Evolutionary conservation across 2,113 vertebrate species (phyloP), one percentile per base, ranked within the genome.

Genomic region (Actenoides hombroni): DNA sequence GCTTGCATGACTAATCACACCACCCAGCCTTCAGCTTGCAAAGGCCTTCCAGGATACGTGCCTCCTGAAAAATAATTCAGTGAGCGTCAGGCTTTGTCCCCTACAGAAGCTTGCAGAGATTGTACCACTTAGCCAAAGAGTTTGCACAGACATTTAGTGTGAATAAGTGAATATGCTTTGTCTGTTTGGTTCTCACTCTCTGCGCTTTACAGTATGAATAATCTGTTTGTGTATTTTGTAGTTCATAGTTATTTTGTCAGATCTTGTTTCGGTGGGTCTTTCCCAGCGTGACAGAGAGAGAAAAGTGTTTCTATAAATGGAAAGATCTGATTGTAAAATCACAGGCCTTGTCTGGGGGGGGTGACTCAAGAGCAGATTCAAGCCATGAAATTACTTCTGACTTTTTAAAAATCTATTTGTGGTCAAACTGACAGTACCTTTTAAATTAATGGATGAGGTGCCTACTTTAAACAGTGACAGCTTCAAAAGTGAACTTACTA

Each of bases 241-340:
- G 54, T 68, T 92, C 56, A 11, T 5, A 20, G 39, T 68, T 63
- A 70, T 59, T 88, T 44, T 77, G 37, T 68, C 67, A 79, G 49
- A 73, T 80, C 54, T 96, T 69, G 59, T 75, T 88, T 78, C 51
- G 90, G 40, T 75, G 79, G 54, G 68, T 86, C 76, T 78, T 78
- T 94, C 68, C 59, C 59, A 56, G 80, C 92, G 56, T 78, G 69
- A 83, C 33, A 78, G 60, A 85, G 81, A 65, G 37, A 57, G 63
- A 93, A 88, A 77, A 3, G 21, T 37, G 16, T 60, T 74, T 64
- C 87, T 93, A 42, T 63, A 75, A 95, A 94, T 77, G 93, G 82
- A 90, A 96, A 63, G 75, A 94, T 24, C n/a, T 61, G 83, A 94
- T 49, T 92, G 64, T 81, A 90, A 96, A 95, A 95, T 93, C 92